phyloP scores from a whole-genome alignment of 2,113 vertebrate genomes.

The Ptilorrhoa leucosticta region DNA sequence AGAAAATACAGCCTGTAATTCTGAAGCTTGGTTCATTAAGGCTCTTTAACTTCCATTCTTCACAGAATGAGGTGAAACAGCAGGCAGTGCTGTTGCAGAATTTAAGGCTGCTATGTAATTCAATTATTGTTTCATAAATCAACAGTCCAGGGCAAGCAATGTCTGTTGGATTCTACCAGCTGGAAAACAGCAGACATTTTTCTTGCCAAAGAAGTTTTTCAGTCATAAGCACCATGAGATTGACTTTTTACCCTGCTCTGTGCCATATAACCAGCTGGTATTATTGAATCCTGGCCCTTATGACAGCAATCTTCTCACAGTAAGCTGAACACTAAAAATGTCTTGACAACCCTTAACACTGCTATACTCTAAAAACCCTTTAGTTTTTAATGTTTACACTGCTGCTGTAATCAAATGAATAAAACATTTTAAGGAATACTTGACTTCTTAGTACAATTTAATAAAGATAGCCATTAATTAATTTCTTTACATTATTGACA shows the following conservation, averaged over 20 bases:
- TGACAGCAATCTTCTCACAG: not conserved
- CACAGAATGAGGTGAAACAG: not conserved
- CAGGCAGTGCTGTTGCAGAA: not conserved
- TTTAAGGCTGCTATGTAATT: not conserved
- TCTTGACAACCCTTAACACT: not conserved
- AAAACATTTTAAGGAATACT: not conserved
- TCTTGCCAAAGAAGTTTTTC: not conserved
- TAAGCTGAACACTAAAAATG: not conserved
- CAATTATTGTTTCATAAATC: not conserved
- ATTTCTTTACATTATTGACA: not conserved
- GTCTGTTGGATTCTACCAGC: not conserved
- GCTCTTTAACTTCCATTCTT: not conserved
- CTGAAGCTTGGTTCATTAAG: not conserved
- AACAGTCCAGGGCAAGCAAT: not conserved
- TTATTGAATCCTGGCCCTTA: not conserved
- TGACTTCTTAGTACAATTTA: not conserved
- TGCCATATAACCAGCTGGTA: not conserved
- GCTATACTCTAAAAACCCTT: not conserved
- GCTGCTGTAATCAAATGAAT: not conserved
- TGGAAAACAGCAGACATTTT: not conserved
- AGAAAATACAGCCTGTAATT: not conserved
- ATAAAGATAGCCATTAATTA: not conserved
- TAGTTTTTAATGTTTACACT: not conserved
- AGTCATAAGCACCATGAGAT: not conserved
- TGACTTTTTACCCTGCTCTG: not conserved